Percentiles rank a stretch among this genome's conserved stretches.
Evolutionary conservation across 2,113 vertebrate species (phyloP).

Genomic region (Zosterops pallidus): DNA sequence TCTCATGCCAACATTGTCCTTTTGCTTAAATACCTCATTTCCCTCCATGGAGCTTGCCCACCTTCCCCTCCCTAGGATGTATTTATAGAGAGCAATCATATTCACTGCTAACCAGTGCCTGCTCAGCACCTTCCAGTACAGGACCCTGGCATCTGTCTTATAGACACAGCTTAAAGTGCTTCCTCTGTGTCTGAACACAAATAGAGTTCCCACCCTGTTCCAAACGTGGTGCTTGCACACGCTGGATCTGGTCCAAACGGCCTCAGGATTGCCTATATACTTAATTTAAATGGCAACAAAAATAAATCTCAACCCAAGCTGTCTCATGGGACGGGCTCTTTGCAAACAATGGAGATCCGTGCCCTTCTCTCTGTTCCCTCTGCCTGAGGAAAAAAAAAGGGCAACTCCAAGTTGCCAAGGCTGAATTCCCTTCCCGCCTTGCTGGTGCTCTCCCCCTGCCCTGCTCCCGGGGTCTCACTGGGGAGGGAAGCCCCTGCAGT

Average conservation of each 20-base stretch:
- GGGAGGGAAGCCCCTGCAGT: constrained; percentile 39
- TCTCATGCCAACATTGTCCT: constrained; percentile 64
- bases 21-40: constrained; percentile 62
- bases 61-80: constrained; percentile 1
- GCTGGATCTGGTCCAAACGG: constrained; percentile 30
- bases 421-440: background rate
- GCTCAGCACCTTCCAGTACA: constrained; percentile 27
- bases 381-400: background rate
- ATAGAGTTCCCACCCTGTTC: constrained; percentile 47
- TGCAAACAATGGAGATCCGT: background rate
- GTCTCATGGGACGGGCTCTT: background rate
- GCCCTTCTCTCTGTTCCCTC: background rate
- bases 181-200: constrained; percentile 43
- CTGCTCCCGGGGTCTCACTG: background rate
- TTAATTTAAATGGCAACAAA: constrained; percentile 61
- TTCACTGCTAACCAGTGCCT: background rate
- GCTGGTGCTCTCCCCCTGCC: background rate
- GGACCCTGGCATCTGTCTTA: constrained; percentile 19
- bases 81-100: constrained; percentile 39
- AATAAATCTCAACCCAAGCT: constrained; percentile 45
- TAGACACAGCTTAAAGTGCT: background rate
- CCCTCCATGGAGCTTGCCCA: background rate
- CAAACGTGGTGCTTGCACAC: background rate
- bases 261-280: constrained; percentile 48
- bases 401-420: background rate